phyloP scores from a whole-genome alignment of 2,797 vertebrate genomes.

The Manis crassicaudata region DNA sequence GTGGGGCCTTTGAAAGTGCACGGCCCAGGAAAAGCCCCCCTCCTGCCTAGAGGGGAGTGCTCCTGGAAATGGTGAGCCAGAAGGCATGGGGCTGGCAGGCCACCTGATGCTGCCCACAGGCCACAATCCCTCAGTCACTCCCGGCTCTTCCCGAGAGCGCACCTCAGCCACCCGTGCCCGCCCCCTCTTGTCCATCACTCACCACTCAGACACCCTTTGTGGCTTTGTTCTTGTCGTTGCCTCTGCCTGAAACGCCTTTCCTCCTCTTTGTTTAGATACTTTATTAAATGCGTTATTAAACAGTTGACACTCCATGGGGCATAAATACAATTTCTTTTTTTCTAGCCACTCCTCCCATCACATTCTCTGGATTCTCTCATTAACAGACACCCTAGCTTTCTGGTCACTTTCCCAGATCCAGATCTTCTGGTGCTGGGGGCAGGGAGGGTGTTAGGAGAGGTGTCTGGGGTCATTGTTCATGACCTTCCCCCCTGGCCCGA shows the following conservation, averaged over 20 bases:
- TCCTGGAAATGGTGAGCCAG: neutral
- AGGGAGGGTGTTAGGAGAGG: neutral
- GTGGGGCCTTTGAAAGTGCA: neutral
- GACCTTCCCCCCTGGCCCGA: neutral
- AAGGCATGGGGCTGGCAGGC: neutral
- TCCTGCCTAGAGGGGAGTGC: neutral
- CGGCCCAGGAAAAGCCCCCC: neutral
- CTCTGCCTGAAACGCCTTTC: neutral
- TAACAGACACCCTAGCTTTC: neutral
- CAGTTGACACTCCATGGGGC: neutral
- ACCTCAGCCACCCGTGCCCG: rapidly evolving
- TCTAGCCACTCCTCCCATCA: neutral
- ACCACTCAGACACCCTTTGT: too few species aligned
- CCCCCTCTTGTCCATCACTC: neutral
- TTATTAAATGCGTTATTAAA: neutral
- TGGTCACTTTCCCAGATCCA: neutral
- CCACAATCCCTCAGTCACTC: neutral
- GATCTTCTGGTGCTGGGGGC: neutral
- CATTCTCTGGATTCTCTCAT: neutral
- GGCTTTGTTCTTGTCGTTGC: neutral
- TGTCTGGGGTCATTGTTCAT: neutral
- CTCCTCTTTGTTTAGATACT: neutral
- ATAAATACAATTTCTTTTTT: neutral
- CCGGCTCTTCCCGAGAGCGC: neutral
- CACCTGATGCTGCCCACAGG: neutral